These are phyloP conservation scores for Chydorus sphaericus DNA, from an alignment of 2,888 invertebrate genomes.

Conservation along the genomic window DNA sequence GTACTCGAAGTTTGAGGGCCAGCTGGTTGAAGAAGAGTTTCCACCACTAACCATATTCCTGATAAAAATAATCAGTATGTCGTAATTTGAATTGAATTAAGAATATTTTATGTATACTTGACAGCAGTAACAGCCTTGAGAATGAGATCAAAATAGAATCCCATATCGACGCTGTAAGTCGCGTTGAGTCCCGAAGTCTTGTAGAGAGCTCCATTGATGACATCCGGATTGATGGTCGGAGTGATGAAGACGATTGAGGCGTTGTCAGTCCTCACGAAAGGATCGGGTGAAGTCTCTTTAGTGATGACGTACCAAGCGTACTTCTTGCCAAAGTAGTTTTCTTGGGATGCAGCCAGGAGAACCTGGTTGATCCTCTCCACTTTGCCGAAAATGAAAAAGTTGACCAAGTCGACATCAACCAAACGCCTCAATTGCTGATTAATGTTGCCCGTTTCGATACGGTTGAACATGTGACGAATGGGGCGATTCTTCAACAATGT, in stretches of 20 bases:
- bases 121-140: slow-evolving; percentile 53
- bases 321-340: slow-evolving; percentile 64
- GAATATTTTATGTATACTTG: slow-evolving; percentile 18
- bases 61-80: slow-evolving; percentile 19
- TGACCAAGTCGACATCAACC: slow-evolving; percentile 69
- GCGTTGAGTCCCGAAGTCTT: slow-evolving; percentile 47
- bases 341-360: slow-evolving; percentile 51
- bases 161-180: slow-evolving; percentile 58
- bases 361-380: slow-evolving; percentile 51
- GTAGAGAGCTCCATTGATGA: neutral
- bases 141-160: slow-evolving; percentile 77
- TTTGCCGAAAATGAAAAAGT: slow-evolving; percentile 71
- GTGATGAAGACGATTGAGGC: slow-evolving; percentile 7
- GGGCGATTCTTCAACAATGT: slow-evolving; percentile 77
- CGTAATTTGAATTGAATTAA: neutral
- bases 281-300: neutral
- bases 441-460: slow-evolving; percentile 35
- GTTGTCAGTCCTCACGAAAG: slow-evolving; percentile 7
- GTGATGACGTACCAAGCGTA: slow-evolving; percentile 64
- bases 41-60: slow-evolving; percentile 38
- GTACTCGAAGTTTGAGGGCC: slow-evolving; percentile 56
- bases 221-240: slow-evolving; percentile 3
- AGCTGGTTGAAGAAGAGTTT: no score
- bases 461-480: slow-evolving; percentile 64
- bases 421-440: slow-evolving; percentile 54